A percentile compares a stretch with the other conserved stretches of the same genome.
These are phyloP conservation scores for Macrotis lagotis DNA, from an alignment of 2,113 vertebrate genomes.

Conservation along the genomic window DNA sequence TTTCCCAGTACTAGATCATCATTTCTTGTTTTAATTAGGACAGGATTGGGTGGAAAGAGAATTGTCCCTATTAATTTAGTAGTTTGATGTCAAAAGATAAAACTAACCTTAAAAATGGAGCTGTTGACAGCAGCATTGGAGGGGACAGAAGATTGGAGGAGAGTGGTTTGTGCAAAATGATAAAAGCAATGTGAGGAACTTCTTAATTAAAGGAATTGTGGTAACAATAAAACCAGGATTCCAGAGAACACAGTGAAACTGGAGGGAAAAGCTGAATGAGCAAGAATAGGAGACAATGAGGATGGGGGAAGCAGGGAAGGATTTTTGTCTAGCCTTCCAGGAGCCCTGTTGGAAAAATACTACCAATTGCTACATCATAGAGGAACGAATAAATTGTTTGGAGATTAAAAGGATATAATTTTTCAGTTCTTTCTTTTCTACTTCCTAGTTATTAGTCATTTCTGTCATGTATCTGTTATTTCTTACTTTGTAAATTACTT, in stretches of 20 bases:
- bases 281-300: background rate
- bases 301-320: too few relatives aligned
- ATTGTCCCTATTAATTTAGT: too few relatives aligned
- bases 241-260: background rate
- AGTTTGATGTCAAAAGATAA: too few relatives aligned
- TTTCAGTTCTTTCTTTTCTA: background rate
- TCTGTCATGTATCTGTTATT: background rate
- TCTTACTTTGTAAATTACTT: background rate
- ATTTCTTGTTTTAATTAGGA: background rate
- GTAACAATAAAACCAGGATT: background rate
- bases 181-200: too few relatives aligned
- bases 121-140: too few relatives aligned
- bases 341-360: too few relatives aligned
- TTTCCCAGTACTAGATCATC: background rate
- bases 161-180: background rate
- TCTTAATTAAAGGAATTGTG: background rate
- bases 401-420: background rate
- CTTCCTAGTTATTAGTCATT: background rate
- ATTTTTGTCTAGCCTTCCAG: background rate
- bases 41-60: too few relatives aligned
- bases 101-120: too few relatives aligned
- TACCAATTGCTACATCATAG: background rate
- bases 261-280: background rate
- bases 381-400: background rate
- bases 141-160: too few relatives aligned